phyloP scores from a whole-genome alignment of 1,140 invertebrate genomes.

The Drosophila aff. region DNA sequence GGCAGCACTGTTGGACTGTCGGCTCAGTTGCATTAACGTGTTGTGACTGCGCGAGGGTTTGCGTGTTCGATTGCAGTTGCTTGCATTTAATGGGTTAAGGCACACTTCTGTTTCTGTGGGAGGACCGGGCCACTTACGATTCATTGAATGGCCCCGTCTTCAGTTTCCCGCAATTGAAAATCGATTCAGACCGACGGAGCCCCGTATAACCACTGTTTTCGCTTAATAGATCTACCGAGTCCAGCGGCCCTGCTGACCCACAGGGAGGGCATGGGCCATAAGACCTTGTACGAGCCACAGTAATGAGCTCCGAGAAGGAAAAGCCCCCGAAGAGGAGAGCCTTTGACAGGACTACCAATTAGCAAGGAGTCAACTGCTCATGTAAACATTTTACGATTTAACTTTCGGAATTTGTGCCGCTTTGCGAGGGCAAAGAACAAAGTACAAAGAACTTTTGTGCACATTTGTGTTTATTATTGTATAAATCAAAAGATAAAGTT shows the following conservation, averaged over 20 bases:
- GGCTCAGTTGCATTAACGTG: slow-evolving; percentile 42
- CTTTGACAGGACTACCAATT: slow-evolving; percentile 49
- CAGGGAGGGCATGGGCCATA: neutral
- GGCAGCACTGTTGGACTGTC: slow-evolving; percentile 11
- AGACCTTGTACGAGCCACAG: slow-evolving; percentile 7
- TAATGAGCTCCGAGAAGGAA: slow-evolving; percentile 9
- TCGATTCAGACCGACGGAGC: slow-evolving; percentile 11
- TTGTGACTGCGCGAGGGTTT: slow-evolving; percentile 40
- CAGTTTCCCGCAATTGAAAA: slow-evolving; percentile 36
- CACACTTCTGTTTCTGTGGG: slow-evolving; percentile 43
- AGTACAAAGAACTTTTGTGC: slow-evolving; percentile 63
- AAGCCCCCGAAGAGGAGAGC: neutral
- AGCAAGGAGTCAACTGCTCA: slow-evolving; percentile 53
- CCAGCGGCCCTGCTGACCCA: slow-evolving; percentile 1
- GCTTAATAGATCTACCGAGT: neutral
- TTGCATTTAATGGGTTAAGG: slow-evolving; percentile 55
- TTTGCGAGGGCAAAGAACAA: slow-evolving; percentile 44
- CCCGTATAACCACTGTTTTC: neutral
- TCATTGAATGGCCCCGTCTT: slow-evolving; percentile 36
- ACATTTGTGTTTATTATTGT: slow-evolving; percentile 80
- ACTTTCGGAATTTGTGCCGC: slow-evolving; percentile 29
- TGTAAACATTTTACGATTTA: slow-evolving; percentile 55
- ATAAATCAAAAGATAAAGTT: slow-evolving; percentile 79
- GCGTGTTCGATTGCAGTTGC: slow-evolving; percentile 53
- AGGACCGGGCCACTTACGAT: slow-evolving; percentile 50